A percentile compares a stretch with the other conserved stretches of the same genome.
Evolutionary conservation across 2,113 vertebrate genomes (phyloP).

Genomic region (Oreotragus oreotragus): DNA sequence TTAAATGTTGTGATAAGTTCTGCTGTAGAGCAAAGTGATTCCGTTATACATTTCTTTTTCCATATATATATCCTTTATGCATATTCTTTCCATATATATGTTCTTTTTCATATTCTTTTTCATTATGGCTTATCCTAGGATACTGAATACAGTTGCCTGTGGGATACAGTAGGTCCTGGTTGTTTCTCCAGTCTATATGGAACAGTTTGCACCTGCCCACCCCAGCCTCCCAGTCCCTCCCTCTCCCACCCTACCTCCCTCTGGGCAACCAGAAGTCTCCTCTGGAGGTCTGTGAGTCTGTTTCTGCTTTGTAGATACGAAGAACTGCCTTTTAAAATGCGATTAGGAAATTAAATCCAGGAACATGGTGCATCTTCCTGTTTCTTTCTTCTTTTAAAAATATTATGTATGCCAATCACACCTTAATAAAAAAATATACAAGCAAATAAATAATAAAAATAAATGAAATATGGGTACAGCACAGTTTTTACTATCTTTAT

Average conservation of each 20-base stretch:
- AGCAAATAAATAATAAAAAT: not conserved
- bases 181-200: not conserved
- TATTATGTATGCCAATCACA: not conserved
- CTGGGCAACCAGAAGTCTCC: not conserved
- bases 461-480: not conserved
- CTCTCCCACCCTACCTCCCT: not conserved
- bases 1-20: not conserved
- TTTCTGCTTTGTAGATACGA: not conserved
- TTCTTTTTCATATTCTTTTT: not conserved
- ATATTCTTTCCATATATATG: not conserved
- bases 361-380: not conserved
- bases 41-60: not conserved
- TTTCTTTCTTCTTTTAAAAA: not conserved
- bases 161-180: not conserved
- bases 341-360: not conserved
- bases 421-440: not conserved
- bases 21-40: not conserved
- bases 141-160: not conserved
- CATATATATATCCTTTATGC: not conserved
- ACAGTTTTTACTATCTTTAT: not conserved
- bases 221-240: not conserved
- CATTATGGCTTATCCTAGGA: not conserved
- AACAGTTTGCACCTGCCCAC: not conserved
- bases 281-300: not conserved
- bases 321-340: not conserved